phyloP scores from a whole-genome alignment of 1,140 invertebrate species.

The Platyscapa corneri region DNA sequence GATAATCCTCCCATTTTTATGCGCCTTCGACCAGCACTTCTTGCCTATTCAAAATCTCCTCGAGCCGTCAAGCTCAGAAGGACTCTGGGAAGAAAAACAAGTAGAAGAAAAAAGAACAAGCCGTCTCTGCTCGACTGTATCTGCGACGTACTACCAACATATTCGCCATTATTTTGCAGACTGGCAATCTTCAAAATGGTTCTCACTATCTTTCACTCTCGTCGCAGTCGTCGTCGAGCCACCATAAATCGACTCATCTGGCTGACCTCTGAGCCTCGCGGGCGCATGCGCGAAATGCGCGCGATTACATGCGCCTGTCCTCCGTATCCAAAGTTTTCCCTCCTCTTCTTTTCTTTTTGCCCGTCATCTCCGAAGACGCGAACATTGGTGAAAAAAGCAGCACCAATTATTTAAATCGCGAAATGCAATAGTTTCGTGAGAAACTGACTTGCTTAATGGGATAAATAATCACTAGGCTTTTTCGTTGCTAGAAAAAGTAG shows the following conservation, averaged over 20 bases:
- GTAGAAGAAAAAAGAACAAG: not conserved
- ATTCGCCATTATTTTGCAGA: slow-evolving; percentile 10
- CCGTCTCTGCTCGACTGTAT: not conserved
- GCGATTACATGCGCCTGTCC: not conserved
- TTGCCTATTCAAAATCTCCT: not conserved
- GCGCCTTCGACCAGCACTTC: not conserved
- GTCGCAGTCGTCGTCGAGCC: not conserved
- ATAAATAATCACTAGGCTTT: not conserved
- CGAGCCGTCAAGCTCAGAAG: not conserved
- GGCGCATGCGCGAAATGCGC: slow-evolving; percentile 31
- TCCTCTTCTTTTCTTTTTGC: not conserved
- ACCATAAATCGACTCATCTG: slow-evolving; percentile 47
- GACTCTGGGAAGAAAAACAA: not conserved
- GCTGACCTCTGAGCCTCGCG: slow-evolving; percentile 18
- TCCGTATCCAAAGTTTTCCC: not conserved
- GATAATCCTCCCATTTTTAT: not conserved
- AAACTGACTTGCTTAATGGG: not conserved
- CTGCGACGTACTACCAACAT: not conserved
- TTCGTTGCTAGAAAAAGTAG: not conserved
- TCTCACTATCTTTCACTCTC: slow-evolving; percentile 37
- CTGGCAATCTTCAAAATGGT: slow-evolving; percentile 28
- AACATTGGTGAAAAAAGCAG: not conserved
- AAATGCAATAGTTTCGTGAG: not conserved
- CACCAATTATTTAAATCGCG: not conserved
- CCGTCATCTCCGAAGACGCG: not conserved